Evolutionary conservation across 2,797 vertebrate genomes (phyloP).

Genomic region (Lycodopsis pacificus): DNA sequence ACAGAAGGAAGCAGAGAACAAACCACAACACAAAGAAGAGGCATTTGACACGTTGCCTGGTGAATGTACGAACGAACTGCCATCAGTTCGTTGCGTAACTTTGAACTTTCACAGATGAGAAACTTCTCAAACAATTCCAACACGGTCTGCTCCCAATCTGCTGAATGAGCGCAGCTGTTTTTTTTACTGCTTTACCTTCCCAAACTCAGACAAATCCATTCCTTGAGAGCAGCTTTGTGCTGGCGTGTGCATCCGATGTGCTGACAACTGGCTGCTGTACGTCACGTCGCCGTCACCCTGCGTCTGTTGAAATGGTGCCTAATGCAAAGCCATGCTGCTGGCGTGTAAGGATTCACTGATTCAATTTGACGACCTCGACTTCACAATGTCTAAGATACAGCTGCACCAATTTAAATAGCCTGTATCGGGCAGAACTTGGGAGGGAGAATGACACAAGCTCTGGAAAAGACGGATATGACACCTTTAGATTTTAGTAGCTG

Average conservation of each 20-base stretch:
- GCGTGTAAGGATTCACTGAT: constrained; percentile 47
- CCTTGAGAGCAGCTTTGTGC: constrained; percentile 57
- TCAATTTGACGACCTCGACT: constrained; percentile 39
- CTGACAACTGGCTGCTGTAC: constrained; percentile 48
- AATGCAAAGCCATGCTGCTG: constrained; percentile 47
- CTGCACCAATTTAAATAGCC: constrained; percentile 35
- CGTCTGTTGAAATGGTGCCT: constrained; percentile 42
- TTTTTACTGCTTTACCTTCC: constrained; percentile 58
- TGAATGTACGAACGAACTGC: constrained; percentile 32
- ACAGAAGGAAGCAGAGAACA: constrained; percentile 20
- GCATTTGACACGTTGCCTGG: constrained; percentile 24
- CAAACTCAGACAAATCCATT: constrained; percentile 60
- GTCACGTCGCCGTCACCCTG: constrained; percentile 41
- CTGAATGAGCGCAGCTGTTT: constrained; percentile 60
- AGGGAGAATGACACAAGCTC: constrained; percentile 8
- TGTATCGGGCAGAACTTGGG: not conserved
- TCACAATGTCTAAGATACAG: constrained; percentile 43
- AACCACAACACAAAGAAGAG: constrained; percentile 15
- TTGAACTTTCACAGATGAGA: constrained; percentile 58
- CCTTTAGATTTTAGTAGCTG: constrained; percentile 8
- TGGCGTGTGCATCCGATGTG: constrained; percentile 41
- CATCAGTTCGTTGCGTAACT: constrained; percentile 40
- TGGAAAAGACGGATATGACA: constrained; percentile 20
- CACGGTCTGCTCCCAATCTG: constrained; percentile 35
- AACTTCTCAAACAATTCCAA: constrained; percentile 53